These are phyloP conservation scores for Jordanella pulchra DNA, from an alignment of 2,797 vertebrate species.

Conservation along the genomic window DNA sequence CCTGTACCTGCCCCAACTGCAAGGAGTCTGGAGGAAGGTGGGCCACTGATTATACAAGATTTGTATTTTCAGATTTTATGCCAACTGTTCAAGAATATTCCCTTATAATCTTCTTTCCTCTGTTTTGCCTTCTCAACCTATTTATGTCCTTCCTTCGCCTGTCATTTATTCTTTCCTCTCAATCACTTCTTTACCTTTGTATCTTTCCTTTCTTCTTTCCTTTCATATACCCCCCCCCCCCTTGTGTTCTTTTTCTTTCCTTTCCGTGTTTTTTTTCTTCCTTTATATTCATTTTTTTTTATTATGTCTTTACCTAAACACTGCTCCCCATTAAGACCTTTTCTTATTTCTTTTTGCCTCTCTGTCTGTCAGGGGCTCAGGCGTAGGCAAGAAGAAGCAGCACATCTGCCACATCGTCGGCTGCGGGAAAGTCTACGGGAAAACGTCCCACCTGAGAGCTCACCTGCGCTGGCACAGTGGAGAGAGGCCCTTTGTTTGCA, in stretches of 20 bases:
- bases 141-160: neutral
- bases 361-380: conserved; percentile 85
- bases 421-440: conserved; percentile 88
- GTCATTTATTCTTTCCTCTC: neutral
- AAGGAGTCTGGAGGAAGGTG: conserved; percentile 98
- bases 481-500: conserved; percentile 96
- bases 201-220: neutral
- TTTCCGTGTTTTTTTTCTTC: neutral
- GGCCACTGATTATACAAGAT: conserved; percentile 16
- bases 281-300: neutral
- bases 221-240: neutral
- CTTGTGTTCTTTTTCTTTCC: neutral
- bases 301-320: neutral
- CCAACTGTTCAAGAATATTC: neutral
- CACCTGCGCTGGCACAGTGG: conserved; percentile 99
- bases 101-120: neutral
- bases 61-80: too few species aligned
- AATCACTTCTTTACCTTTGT: too few species aligned
- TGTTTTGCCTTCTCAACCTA: neutral
- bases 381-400: conserved; percentile 95
- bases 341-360: neutral
- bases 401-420: conserved; percentile 97
- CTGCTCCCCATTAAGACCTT: neutral
- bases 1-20: conserved; percentile 98
- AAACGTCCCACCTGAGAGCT: conserved; percentile 95